These are phyloP conservation scores for Cheilosia pagana DNA, from an alignment of 2,888 invertebrate species.

Conservation along the genomic window DNA sequence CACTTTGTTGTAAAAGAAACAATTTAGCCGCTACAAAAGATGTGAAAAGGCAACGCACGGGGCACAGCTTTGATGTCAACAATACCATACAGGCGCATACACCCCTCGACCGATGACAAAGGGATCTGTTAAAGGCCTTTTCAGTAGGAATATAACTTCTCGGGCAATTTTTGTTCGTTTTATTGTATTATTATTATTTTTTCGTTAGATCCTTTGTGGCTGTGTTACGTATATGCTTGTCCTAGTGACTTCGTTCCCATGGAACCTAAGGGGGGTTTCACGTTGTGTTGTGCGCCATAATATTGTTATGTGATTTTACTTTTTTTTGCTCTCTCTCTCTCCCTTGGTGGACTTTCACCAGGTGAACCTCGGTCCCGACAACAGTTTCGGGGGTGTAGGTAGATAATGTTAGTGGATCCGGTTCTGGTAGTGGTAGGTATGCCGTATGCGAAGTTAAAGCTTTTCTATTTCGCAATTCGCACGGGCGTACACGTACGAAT, in stretches of 20 bases:
- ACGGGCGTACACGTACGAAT: slow-evolving; percentile 64
- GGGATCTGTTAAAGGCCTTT: slow-evolving; percentile 17
- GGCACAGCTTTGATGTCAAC: slow-evolving; percentile 14
- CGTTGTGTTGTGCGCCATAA: slow-evolving; percentile 37
- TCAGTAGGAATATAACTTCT: slow-evolving; percentile 13
- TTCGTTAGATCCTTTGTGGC: slow-evolving; percentile 29
- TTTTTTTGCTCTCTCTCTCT: not conserved
- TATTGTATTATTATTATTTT: slow-evolving; percentile 42
- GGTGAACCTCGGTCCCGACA: slow-evolving; percentile 27
- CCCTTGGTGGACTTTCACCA: slow-evolving; percentile 8
- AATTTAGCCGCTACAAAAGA: slow-evolving; percentile 47
- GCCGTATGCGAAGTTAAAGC: slow-evolving; percentile 48
- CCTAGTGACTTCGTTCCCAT: slow-evolving; percentile 42
- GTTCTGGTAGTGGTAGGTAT: slow-evolving; percentile 27
- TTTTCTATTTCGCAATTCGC: slow-evolving; percentile 59
- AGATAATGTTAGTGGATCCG: slow-evolving; percentile 49
- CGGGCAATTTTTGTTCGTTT: slow-evolving; percentile 15
- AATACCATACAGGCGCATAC: not conserved
- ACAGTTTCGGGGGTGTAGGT: slow-evolving; percentile 1
- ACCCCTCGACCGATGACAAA: slow-evolving; percentile 21
- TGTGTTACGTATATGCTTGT: slow-evolving; percentile 11
- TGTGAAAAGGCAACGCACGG: not conserved
- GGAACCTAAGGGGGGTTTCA: slow-evolving; percentile 32
- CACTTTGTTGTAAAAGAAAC: slow-evolving; percentile 49
- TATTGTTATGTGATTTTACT: slow-evolving; percentile 29